A percentile compares a stretch with the other conserved stretches of the same genome.
These are phyloP conservation scores for Lamellibrachia luymesi DNA, from an alignment of 1,140 invertebrate species.

Conservation along the genomic window DNA sequence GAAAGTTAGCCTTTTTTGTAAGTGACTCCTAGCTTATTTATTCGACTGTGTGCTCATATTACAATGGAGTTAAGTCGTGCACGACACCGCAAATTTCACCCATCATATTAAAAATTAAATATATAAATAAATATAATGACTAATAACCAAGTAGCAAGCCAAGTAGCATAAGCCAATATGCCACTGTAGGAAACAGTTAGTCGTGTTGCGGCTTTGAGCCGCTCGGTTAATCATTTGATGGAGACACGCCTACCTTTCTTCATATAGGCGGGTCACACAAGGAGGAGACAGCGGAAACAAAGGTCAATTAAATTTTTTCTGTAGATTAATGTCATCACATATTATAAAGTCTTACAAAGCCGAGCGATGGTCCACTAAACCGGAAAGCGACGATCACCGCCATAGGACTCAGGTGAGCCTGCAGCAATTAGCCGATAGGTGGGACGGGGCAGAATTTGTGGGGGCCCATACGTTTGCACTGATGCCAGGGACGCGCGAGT, in stretches of 20 bases:
- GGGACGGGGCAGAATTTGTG: too few species aligned
- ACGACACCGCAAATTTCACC: too few species aligned
- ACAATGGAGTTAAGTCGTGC: too few species aligned
- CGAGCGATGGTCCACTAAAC: neutral
- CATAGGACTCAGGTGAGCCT: neutral
- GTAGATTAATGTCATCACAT: neutral
- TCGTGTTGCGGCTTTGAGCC: neutral
- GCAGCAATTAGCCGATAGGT: neutral
- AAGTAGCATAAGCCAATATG: neutral
- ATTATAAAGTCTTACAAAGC: neutral
- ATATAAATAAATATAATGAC: neutral
- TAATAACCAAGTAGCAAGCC: neutral
- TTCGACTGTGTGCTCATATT: too few species aligned
- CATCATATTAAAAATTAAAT: too few species aligned
- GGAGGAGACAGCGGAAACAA: neutral
- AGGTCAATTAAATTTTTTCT: neutral
- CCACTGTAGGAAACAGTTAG: neutral
- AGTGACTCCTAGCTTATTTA: too few species aligned
- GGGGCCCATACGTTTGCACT: too few species aligned
- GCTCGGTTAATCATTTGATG: neutral
- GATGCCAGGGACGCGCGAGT: too few species aligned
- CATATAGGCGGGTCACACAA: neutral
- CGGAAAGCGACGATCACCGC: neutral
- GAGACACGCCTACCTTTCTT: neutral
- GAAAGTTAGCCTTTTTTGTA: too few species aligned